phyloP scores from a whole-genome alignment of 2,888 invertebrate species.

The Parnassius apollo region DNA sequence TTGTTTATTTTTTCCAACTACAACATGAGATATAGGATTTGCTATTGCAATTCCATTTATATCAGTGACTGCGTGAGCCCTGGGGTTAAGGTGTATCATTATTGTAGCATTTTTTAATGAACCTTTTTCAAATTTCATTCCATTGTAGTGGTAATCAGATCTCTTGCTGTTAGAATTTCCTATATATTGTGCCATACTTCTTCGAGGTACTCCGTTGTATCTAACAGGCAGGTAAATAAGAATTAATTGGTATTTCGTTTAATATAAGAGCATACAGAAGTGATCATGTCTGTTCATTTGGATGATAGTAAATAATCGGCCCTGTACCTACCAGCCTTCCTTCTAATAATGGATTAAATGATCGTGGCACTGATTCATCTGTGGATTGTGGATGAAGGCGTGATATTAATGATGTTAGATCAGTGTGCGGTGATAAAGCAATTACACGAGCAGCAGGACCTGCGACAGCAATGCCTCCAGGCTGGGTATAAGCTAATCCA shows the following conservation, averaged over 20 bases:
- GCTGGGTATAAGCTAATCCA: slow-evolving; percentile 88
- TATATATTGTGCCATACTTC: slow-evolving; percentile 40
- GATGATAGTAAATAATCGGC: slow-evolving; percentile 86
- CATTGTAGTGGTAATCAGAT: slow-evolving; percentile 58
- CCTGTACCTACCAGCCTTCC: slow-evolving; percentile 88
- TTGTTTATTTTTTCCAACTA: slow-evolving; percentile 81
- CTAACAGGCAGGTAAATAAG: slow-evolving; percentile 59
- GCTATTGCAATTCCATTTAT: slow-evolving; percentile 85
- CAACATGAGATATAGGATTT: slow-evolving; percentile 84
- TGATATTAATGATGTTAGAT: slow-evolving; percentile 79
- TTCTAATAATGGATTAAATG: slow-evolving; percentile 79
- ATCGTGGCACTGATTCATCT: slow-evolving; percentile 57
- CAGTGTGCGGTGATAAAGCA: slow-evolving; percentile 83
- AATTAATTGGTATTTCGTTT: slow-evolving; percentile 43
- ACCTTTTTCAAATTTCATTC: slow-evolving; percentile 49
- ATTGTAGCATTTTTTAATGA: slow-evolving; percentile 47
- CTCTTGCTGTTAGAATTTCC: slow-evolving; percentile 36
- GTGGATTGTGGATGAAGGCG: slow-evolving; percentile 61
- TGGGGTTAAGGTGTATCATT: slow-evolving; percentile 79
- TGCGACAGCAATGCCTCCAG: slow-evolving; percentile 87
- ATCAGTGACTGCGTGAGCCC: slow-evolving; percentile 84
- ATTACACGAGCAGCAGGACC: slow-evolving; percentile 87
- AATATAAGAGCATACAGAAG: slow-evolving; percentile 35
- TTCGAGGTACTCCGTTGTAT: slow-evolving; percentile 45
- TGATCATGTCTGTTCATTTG: slow-evolving; percentile 53